Percentiles rank a stretch among this genome's conserved stretches.
phyloP scores from a whole-genome alignment of 2,888 invertebrate species.

The Ophion ellenae region DNA sequence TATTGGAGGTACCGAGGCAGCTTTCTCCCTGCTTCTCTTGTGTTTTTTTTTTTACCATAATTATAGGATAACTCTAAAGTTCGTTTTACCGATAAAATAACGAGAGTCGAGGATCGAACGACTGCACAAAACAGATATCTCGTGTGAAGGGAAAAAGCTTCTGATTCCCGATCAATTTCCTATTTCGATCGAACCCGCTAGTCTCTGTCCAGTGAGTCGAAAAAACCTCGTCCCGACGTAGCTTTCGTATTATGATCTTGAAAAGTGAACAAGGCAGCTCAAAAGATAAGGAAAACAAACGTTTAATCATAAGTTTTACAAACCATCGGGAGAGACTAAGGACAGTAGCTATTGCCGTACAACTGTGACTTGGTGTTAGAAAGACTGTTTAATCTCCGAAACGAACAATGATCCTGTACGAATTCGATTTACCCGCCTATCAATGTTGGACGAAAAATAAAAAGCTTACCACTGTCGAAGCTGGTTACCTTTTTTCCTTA shows the following conservation, averaged over 20 bases:
- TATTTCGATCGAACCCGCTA: slow-evolving; percentile 38
- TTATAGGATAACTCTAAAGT: neutral
- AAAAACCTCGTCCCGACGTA: slow-evolving; percentile 35
- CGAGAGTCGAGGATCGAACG: slow-evolving; percentile 12
- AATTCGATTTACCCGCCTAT: slow-evolving; percentile 23
- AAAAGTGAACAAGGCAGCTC: slow-evolving; percentile 4
- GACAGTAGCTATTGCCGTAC: slow-evolving; percentile 29
- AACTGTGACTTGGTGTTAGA: slow-evolving; percentile 50
- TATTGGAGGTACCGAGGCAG: slow-evolving; percentile 46
- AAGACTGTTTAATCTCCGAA: slow-evolving; percentile 47
- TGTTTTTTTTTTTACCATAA: slow-evolving; percentile 2
- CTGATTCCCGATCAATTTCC: slow-evolving; percentile 42
- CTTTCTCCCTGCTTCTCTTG: neutral
- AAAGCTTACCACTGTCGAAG: slow-evolving; percentile 3
- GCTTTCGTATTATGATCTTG: slow-evolving; percentile 4
- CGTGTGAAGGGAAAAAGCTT: slow-evolving; percentile 15
- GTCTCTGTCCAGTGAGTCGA: slow-evolving; percentile 46
- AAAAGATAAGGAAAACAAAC: slow-evolving; percentile 9
- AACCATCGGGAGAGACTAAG: slow-evolving; percentile 5
- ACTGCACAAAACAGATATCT: slow-evolving; percentile 52
- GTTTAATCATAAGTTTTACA: slow-evolving; percentile 34
- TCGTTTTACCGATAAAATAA: neutral
- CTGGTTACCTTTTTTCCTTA: neutral
- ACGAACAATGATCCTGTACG: slow-evolving; percentile 18
- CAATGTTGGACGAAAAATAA: slow-evolving; percentile 8